These are phyloP conservation scores for Teleogryllus oceanicus DNA, from an alignment of 2,888 invertebrate species.

Conservation along the genomic window DNA sequence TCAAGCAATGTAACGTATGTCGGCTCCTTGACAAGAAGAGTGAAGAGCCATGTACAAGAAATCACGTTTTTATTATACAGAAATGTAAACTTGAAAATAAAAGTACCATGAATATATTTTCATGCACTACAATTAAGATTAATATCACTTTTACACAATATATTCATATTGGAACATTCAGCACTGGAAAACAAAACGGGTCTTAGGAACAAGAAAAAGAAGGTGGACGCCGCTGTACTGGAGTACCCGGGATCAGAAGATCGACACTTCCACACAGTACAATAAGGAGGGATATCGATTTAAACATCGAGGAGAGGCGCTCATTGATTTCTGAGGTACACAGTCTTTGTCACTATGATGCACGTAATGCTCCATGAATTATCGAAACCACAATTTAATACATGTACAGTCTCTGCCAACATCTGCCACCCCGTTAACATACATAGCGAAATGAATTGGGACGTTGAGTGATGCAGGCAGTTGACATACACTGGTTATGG, in stretches of 20 bases:
- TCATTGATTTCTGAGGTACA: not conserved
- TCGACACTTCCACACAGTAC: not conserved
- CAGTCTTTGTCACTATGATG: not conserved
- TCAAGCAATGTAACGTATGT: no score
- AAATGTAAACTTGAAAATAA: slow-evolving; percentile 1
- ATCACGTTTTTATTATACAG: slow-evolving; percentile 10
- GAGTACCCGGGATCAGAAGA: not conserved
- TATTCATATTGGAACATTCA: slow-evolving; percentile 4
- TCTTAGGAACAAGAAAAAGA: not conserved
- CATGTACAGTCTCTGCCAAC: no score
- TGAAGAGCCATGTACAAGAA: not conserved
- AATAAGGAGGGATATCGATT: not conserved
- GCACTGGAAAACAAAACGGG: slow-evolving; percentile 6
- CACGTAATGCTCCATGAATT: no score
- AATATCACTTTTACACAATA: slow-evolving; percentile 9
- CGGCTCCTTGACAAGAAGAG: no score
- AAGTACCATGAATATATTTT: not conserved
- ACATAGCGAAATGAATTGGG: no score
- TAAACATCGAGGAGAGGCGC: not conserved
- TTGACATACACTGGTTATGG: no score
- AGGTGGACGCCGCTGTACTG: not conserved
- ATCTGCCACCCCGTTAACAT: no score
- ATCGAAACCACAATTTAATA: no score
- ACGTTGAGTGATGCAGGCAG: no score
- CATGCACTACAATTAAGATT: not conserved